phyloP scores from a whole-genome alignment of 2,888 invertebrate genomes.

The Cybosia mesomella region DNA sequence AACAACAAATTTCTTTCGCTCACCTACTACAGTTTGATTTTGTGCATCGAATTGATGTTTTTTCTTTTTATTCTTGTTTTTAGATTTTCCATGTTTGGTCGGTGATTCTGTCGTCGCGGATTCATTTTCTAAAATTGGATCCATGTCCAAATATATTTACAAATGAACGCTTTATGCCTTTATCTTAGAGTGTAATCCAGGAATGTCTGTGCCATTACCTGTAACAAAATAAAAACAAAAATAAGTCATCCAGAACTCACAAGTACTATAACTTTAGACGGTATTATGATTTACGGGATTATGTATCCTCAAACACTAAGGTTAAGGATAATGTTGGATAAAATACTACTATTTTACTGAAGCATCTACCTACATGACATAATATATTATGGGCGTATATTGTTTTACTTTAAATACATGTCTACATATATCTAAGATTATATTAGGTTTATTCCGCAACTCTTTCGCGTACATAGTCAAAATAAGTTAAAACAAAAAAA shows the following conservation, averaged over 20 bases:
- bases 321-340: no score
- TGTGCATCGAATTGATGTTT: slow-evolving; percentile 67
- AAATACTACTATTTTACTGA: background rate
- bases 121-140: slow-evolving; percentile 85
- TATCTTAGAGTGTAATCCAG: slow-evolving; percentile 73
- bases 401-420: no score
- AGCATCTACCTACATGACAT: background rate
- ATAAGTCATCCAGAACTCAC: background rate
- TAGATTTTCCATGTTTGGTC: slow-evolving; percentile 77
- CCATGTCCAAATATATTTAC: slow-evolving; percentile 69
- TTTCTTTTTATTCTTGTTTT: slow-evolving; percentile 81
- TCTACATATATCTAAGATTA: no score
- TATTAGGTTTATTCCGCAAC: no score
- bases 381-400: background rate
- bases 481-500: no score
- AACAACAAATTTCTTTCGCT: slow-evolving; percentile 79
- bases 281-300: background rate
- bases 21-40: slow-evolving; percentile 79
- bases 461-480: no score
- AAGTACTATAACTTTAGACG: background rate
- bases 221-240: slow-evolving; percentile 56
- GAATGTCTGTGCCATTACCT: slow-evolving; percentile 65
- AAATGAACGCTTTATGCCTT: slow-evolving; percentile 62
- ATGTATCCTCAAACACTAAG: background rate
- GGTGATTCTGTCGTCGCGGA: slow-evolving; percentile 76